Percentiles rank a stretch among this genome's conserved stretches.
Evolutionary conservation across 92 coral and sea anemone genomes (phyloP).

Genomic region (Epizoanthus rinbou): DNA sequence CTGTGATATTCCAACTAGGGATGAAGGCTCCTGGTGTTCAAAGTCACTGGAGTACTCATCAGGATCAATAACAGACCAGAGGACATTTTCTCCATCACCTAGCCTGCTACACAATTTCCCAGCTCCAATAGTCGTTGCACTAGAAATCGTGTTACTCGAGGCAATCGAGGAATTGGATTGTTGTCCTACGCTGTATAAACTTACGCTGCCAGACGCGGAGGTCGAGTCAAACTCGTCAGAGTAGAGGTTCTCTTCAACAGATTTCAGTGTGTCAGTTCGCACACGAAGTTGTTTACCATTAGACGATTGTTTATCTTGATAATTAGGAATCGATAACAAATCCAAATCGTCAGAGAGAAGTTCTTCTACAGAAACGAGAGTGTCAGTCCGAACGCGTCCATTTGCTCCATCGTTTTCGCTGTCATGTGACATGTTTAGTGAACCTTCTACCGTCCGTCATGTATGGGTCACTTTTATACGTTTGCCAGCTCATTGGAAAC

Average conservation of each 20-base stretch:
- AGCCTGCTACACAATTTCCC: neutral
- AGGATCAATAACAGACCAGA: neutral
- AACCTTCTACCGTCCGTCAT: neutral
- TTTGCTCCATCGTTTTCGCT: neutral
- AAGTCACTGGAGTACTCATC: slow-evolving; percentile 33
- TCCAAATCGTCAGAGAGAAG: slow-evolving; percentile 10
- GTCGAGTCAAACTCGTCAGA: neutral
- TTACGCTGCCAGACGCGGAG: too few species aligned
- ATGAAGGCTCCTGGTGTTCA: slow-evolving; percentile 15
- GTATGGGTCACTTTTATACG: neutral
- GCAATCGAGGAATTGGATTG: neutral
- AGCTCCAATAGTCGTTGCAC: neutral
- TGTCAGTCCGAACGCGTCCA: neutral
- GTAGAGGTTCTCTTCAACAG: neutral
- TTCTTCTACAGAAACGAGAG: slow-evolving; percentile 25
- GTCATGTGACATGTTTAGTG: neutral
- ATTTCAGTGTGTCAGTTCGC: neutral
- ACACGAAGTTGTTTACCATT: neutral
- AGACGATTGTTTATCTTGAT: too few species aligned
- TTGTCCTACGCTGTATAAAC: neutral
- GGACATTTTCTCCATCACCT: slow-evolving; percentile 25
- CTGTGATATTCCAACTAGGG: slow-evolving; percentile 10
- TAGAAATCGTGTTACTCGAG: neutral
- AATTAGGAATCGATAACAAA: too few species aligned
- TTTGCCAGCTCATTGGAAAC: too few species aligned